Percentiles rank a stretch among this genome's conserved stretches.
Evolutionary conservation across 2,797 vertebrate species (phyloP).

Genomic region (Sebastes taczanowskii): DNA sequence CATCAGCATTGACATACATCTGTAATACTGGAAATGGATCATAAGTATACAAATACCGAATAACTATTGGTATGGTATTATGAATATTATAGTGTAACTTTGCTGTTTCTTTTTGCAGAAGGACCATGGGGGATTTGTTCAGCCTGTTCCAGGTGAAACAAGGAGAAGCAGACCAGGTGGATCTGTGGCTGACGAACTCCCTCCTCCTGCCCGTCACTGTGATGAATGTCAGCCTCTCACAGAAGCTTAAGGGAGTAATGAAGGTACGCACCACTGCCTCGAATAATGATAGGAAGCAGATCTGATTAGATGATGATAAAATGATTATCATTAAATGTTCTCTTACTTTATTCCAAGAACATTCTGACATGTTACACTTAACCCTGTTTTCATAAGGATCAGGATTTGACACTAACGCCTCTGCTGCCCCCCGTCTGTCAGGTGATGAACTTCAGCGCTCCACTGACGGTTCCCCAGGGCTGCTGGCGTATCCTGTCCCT

Average conservation of each 20-base stretch:
- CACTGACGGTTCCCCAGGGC: constrained; percentile 86
- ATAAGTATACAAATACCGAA: not conserved
- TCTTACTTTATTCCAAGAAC: not conserved
- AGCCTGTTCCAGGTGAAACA: constrained; percentile 87
- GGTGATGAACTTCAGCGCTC: constrained; percentile 89
- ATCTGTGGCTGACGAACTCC: constrained; percentile 91
- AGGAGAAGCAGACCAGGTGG: constrained; percentile 84
- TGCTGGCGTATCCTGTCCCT: constrained; percentile 93
- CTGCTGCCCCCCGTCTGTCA: constrained; percentile 69
- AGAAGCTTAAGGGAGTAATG: constrained; percentile 82
- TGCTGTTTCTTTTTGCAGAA: constrained; percentile 25
- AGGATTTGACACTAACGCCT: constrained; percentile 1
- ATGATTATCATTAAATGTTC: not conserved
- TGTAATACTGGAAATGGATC: too few species aligned
- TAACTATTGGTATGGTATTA: not conserved
- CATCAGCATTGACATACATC: too few species aligned
- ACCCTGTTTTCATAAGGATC: not conserved
- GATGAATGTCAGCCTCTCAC: constrained; percentile 85
- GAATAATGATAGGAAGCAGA: not conserved
- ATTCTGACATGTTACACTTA: not conserved
- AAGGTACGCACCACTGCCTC: constrained; percentile 79
- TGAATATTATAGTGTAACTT: not conserved
- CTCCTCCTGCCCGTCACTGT: constrained; percentile 83
- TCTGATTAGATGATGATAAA: not conserved
- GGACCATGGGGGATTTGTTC: constrained; percentile 74